A percentile compares a stretch with the other conserved stretches of the same genome.
These are phyloP conservation scores for Teleogryllus oceanicus DNA, from an alignment of 2,888 invertebrate species.

Conservation along the genomic window DNA sequence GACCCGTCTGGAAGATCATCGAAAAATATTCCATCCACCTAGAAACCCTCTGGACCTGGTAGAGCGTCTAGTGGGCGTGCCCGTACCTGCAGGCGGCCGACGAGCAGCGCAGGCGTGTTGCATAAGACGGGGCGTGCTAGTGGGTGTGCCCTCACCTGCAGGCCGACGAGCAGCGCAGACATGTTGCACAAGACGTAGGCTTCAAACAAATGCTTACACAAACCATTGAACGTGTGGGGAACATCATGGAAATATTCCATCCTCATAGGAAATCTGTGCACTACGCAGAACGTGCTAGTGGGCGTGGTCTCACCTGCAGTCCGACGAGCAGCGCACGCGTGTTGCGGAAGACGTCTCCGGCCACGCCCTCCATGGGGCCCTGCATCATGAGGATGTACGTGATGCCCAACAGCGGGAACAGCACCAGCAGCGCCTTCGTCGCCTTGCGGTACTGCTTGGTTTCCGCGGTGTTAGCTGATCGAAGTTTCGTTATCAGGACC, in stretches of 20 bases:
- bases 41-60: too few species aligned
- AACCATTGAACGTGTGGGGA: too few species aligned
- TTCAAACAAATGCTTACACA: too few species aligned
- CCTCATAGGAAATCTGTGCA: too few species aligned
- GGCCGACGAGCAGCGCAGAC: too few species aligned
- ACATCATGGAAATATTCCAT: too few species aligned
- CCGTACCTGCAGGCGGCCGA: constrained; percentile 56
- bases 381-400: constrained; percentile 83
- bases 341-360: constrained; percentile 72
- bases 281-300: too few species aligned
- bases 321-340: constrained; percentile 78
- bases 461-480: constrained; percentile 85
- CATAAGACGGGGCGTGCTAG: constrained; percentile 57
- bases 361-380: constrained; percentile 72
- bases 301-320: constrained; percentile 68
- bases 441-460: constrained; percentile 89
- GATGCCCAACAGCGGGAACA: constrained; percentile 89
- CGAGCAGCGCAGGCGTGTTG: constrained; percentile 73
- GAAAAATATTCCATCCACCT: too few species aligned
- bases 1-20: too few species aligned
- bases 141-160: too few species aligned
- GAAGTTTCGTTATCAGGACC: constrained; percentile 89
- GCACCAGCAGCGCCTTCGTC: constrained; percentile 83
- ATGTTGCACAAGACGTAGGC: too few species aligned
- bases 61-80: too few species aligned